Evolutionary conservation across 2,113 vertebrate genomes (phyloP).

Genomic region (Acanthisitta chloris): DNA sequence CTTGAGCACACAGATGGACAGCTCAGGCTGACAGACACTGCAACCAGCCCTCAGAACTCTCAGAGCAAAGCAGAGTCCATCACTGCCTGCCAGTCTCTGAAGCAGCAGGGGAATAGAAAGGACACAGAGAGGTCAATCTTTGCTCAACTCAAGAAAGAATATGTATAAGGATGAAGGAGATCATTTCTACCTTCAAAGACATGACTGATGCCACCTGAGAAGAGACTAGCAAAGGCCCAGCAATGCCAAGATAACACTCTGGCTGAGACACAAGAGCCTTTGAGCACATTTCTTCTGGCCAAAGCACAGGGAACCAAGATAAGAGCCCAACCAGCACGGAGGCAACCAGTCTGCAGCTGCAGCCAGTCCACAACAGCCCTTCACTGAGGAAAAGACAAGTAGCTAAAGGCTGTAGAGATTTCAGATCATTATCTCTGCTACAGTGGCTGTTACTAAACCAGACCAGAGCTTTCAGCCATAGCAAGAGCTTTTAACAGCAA

Average conservation of each 20-base stretch:
- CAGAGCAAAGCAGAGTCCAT: constrained; percentile 35
- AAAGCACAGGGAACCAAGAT: constrained; percentile 3
- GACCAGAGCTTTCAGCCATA: not conserved
- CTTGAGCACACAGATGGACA: not conserved
- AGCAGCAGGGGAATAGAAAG: constrained; percentile 56
- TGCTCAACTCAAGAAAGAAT: constrained; percentile 32
- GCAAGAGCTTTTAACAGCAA: not conserved
- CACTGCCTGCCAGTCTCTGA: constrained; percentile 18
- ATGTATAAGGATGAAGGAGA: constrained; percentile 38
- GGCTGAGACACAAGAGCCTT: constrained; percentile 16
- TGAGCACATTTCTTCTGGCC: constrained; percentile 20
- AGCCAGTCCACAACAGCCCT: not conserved
- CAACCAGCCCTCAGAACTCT: not conserved
- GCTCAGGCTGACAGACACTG: constrained; percentile 8
- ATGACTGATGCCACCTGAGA: constrained; percentile 18
- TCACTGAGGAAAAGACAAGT: not conserved
- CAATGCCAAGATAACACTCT: not conserved
- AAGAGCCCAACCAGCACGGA: not conserved
- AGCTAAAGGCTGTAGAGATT: constrained; percentile 1
- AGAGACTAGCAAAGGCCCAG: constrained; percentile 32
- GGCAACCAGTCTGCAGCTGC: not conserved
- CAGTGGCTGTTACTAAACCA: not conserved
- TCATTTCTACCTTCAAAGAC: constrained; percentile 28
- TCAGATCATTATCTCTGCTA: constrained; percentile 5
- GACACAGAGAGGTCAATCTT: constrained; percentile 22